Evolutionary conservation across 1,140 invertebrate species (phyloP).

Genomic region (Cyclargus thomasi): DNA sequence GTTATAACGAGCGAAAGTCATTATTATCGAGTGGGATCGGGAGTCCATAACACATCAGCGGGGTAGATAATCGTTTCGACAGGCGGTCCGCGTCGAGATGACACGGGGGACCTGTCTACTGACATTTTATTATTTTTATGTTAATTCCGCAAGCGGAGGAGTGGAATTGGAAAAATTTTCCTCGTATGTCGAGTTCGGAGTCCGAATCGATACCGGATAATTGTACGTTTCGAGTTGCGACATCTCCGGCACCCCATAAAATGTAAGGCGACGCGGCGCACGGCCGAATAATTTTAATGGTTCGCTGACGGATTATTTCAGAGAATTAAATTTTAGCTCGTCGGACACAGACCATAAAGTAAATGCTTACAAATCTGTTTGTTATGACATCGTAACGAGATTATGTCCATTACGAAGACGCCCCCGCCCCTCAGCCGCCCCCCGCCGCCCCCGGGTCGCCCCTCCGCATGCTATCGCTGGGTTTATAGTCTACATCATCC

Average conservation of each 20-base stretch:
- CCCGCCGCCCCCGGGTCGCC: no score
- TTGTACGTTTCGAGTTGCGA: constrained; percentile 31
- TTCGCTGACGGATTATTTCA: constrained; percentile 70
- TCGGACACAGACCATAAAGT: constrained; percentile 73
- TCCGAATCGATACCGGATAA: constrained; percentile 9
- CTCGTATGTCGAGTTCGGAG: constrained; percentile 8
- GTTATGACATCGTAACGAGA: constrained; percentile 73
- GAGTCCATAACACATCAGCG: constrained; percentile 32
- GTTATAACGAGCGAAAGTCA: not conserved
- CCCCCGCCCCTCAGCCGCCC: constrained; percentile 38
- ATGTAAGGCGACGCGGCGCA: constrained; percentile 42
- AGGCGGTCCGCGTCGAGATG: constrained; percentile 34
- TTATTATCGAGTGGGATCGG: constrained; percentile 36
- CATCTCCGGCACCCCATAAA: constrained; percentile 44
- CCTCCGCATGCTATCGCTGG: constrained; percentile 58
- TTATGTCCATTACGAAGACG: constrained; percentile 70
- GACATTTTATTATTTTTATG: constrained; percentile 69
- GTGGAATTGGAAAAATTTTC: constrained; percentile 41
- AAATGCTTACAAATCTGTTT: constrained; percentile 74
- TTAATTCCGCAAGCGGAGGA: constrained; percentile 46
- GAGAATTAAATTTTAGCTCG: constrained; percentile 75
- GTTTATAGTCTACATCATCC: constrained; percentile 65
- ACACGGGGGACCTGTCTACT: constrained; percentile 45
- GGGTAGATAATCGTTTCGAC: constrained; percentile 51
- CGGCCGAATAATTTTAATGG: constrained; percentile 71